Percentiles rank a stretch among this genome's conserved stretches.
Conservation (phyloP, 2,797 vertebrate species). For the Pseudomugil tenellus region DNA sequence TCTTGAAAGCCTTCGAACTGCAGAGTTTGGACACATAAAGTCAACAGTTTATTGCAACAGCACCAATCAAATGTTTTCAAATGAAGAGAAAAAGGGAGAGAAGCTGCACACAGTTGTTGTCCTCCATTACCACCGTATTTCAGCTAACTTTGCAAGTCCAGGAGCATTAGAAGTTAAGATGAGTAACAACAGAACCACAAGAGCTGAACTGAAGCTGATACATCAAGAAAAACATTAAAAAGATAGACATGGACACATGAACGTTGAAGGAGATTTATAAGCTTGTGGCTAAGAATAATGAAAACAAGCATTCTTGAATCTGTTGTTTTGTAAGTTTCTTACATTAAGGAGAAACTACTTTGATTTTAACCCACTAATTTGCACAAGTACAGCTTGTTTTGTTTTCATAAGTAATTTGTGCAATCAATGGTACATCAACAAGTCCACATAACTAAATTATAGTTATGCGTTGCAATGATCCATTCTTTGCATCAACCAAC, state of each 20-base stretch:
- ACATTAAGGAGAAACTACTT: not conserved
- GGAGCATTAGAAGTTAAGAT: not conserved
- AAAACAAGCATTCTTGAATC: not conserved
- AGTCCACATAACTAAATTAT: too few species aligned
- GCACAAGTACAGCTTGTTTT: too few species aligned
- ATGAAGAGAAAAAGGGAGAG: too few species aligned
- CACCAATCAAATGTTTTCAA: not conserved
- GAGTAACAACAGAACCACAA: not conserved
- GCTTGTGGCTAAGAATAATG: not conserved
- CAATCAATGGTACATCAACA: not conserved
- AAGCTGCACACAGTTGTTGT: not conserved
- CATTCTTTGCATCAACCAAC: too few species aligned
- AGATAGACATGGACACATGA: not conserved
- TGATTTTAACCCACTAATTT: not conserved
- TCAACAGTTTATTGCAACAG: not conserved
- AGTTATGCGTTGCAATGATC: too few species aligned
- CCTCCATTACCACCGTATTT: not conserved
- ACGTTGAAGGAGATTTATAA: not conserved
- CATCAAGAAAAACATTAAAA: not conserved
- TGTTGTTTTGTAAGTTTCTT: not conserved
- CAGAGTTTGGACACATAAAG: not conserved
- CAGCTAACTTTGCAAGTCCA: not conserved
- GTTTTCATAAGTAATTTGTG: not conserved
- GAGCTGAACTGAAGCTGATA: not conserved
- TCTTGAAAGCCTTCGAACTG: not conserved